Conservation (phyloP, 2,888 invertebrate genomes). For the Protula sp. region DNA sequence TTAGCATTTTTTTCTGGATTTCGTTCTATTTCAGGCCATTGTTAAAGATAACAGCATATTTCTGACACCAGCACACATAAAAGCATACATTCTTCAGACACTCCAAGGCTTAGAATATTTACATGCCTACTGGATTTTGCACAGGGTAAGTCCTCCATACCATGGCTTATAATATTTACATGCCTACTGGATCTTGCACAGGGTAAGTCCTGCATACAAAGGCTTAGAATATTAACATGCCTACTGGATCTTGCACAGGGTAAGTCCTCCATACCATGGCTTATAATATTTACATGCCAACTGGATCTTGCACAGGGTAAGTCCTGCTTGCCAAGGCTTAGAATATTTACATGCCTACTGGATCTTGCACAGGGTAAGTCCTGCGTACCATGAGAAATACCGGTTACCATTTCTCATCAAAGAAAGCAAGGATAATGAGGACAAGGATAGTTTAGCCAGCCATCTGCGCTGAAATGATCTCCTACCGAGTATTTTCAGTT, state of each 20-base stretch:
- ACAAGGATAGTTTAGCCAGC: no score
- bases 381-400: no score
- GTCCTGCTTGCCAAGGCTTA: constrained; percentile 71
- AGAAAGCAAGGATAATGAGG: no score
- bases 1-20: no score
- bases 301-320: constrained; percentile 88
- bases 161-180: constrained; percentile 93
- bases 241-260: constrained; percentile 93
- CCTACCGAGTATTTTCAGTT: no score
- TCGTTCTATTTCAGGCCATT: constrained; percentile 30
- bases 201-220: constrained; percentile 68
- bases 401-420: no score
- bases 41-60: constrained; percentile 30
- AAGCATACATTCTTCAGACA: constrained; percentile 92
- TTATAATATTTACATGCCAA: constrained; percentile 89
- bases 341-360: constrained; percentile 93
- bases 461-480: no score
- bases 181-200: constrained; percentile 90
- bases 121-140: constrained; percentile 92
- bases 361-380: constrained; percentile 81
- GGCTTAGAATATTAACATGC: constrained; percentile 91
- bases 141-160: constrained; percentile 70
- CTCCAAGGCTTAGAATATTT: constrained; percentile 90
- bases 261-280: constrained; percentile 70
- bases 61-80: constrained; percentile 79